A percentile compares a stretch with the other conserved stretches of the same genome.
phyloP scores from a whole-genome alignment of 2,888 invertebrate species.

The Hypomecis atomaria region DNA sequence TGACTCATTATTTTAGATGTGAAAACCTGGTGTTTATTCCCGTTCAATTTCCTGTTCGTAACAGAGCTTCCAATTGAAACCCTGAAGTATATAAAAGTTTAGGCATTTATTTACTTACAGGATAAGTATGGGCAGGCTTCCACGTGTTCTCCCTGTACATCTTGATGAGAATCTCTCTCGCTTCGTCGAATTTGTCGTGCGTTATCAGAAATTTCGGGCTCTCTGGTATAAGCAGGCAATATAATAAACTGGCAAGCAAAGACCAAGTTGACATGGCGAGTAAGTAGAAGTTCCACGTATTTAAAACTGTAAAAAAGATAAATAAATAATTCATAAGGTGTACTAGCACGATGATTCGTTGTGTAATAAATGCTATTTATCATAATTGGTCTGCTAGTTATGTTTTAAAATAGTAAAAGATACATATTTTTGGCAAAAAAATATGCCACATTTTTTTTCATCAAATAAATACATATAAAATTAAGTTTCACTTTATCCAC shows the following conservation, averaged over 20 bases:
- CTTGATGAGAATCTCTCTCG: conserved; percentile 60
- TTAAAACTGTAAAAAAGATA: conserved; percentile 56
- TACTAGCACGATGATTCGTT: too few species aligned
- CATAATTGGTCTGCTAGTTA: too few species aligned
- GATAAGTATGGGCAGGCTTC: conserved; percentile 63
- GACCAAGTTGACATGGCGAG: conserved; percentile 66
- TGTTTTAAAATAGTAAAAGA: too few species aligned
- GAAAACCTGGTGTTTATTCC: too few species aligned
- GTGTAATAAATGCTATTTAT: too few species aligned
- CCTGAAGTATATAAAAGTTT: not conserved
- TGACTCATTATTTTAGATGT: too few species aligned
- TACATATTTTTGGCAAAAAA: too few species aligned
- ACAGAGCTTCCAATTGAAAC: too few species aligned
- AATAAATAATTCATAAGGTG: conserved; percentile 8
- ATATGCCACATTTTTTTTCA: too few species aligned
- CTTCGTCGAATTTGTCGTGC: conserved; percentile 64
- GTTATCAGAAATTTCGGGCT: conserved; percentile 71
- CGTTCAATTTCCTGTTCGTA: too few species aligned
- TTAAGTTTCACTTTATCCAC: too few species aligned
- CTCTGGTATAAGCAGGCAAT: conserved; percentile 61
- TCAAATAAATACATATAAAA: too few species aligned
- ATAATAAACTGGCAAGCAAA: conserved; percentile 56
- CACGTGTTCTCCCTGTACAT: conserved; percentile 66
- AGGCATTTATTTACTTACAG: conserved; percentile 52
- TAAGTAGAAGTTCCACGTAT: conserved; percentile 74